These are phyloP conservation scores for Lydus trimaculatus DNA, from an alignment of 2,888 invertebrate species.

Conservation along the genomic window DNA sequence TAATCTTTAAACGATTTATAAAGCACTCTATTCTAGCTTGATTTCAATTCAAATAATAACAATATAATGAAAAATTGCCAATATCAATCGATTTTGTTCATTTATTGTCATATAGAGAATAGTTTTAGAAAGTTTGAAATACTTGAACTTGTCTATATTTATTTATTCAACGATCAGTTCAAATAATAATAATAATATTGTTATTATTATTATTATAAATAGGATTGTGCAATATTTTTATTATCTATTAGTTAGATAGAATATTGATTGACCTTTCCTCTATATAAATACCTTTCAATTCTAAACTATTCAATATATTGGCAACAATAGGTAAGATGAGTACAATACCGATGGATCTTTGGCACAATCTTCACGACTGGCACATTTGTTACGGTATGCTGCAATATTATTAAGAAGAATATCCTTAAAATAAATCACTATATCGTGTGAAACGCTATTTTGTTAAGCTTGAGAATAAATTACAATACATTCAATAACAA, in stretches of 20 bases:
- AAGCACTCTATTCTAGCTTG: not conserved
- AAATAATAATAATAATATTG: not conserved
- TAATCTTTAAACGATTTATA: constrained; percentile 6
- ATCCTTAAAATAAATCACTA: constrained; percentile 4
- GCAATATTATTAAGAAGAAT: constrained; percentile 1
- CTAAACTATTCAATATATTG: not conserved
- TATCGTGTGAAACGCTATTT: constrained; percentile 7
- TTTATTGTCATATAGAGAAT: not conserved
- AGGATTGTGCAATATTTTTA: not conserved
- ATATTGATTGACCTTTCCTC: constrained; percentile 3
- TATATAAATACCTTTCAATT: constrained; percentile 1
- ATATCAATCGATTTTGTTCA: not conserved
- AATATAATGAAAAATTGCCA: constrained; percentile 7
- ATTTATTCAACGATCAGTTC: constrained; percentile 5
- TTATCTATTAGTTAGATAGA: not conserved
- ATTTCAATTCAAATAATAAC: constrained; percentile 3
- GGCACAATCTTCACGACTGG: constrained; percentile 7
- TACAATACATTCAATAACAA: not conserved
- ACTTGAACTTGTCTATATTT: constrained; percentile 12
- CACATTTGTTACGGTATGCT: constrained; percentile 8
- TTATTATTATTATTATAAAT: not conserved
- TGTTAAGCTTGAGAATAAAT: not conserved
- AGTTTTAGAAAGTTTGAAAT: not conserved
- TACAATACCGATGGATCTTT: not conserved
- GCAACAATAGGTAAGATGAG: not conserved